Percentiles rank a stretch among this genome's conserved stretches.
Conservation (phyloP, 2,888 invertebrate genomes). For the Apotomis turbidana region DNA sequence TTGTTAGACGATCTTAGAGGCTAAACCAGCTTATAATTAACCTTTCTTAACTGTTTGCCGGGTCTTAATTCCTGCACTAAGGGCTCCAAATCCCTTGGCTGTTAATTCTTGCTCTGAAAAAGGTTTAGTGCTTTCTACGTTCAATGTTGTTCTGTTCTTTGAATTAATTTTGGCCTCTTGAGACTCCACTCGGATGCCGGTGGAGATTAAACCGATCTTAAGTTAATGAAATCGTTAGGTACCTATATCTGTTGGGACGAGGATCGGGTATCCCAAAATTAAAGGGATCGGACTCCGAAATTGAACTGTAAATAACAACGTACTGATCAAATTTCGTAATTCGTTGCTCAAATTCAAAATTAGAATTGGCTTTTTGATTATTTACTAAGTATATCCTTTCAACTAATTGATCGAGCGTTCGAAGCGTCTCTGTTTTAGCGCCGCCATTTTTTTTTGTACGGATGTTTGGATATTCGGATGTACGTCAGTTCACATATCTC, state of each 20-base stretch:
- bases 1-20: conserved; percentile 56
- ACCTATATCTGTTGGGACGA: conserved; percentile 56
- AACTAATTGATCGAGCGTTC: too few relatives aligned
- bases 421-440: too few relatives aligned
- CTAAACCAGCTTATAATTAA: conserved; percentile 47
- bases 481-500: too few relatives aligned
- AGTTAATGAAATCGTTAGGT: conserved; percentile 67
- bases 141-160: conserved; percentile 72
- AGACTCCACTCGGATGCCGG: conserved; percentile 63
- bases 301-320: conserved; percentile 37
- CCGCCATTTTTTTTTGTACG: too few relatives aligned
- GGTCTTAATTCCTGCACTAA: conserved; percentile 46
- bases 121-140: conserved; percentile 42
- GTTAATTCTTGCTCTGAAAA: conserved; percentile 24
- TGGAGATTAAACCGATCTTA: conserved; percentile 73
- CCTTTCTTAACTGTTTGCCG: conserved; percentile 18
- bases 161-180: conserved; percentile 80
- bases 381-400: too few relatives aligned
- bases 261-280: conserved; percentile 41
- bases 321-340: conserved; percentile 13
- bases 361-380: not conserved
- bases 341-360: not conserved
- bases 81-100: conserved; percentile 48
- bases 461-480: too few relatives aligned
- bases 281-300: conserved; percentile 38